These are phyloP conservation scores for Drosophila austrosaltans DNA, from an alignment of 2,888 invertebrate genomes.

Conservation along the genomic window DNA sequence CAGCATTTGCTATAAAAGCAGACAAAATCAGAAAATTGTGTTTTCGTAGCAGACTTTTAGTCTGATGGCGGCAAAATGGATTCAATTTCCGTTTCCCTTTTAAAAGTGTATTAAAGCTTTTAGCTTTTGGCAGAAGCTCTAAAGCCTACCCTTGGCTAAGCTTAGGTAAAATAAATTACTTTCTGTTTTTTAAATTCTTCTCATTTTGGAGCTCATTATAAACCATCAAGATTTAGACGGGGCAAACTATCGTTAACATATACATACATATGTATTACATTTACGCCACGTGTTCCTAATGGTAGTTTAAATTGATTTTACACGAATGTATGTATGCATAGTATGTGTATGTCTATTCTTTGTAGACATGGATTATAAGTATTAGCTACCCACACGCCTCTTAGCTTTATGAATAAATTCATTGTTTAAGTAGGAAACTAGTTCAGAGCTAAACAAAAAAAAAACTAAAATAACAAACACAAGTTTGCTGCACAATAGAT, in stretches of 20 bases:
- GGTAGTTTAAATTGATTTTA: neutral
- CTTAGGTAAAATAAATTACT: neutral
- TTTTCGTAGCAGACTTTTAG: slow-evolving; percentile 46
- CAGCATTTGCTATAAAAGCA: slow-evolving; percentile 70
- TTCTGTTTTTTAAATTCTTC: neutral
- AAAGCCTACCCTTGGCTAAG: slow-evolving; percentile 24
- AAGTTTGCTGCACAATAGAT: slow-evolving; percentile 62
- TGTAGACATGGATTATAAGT: neutral
- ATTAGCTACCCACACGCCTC: slow-evolving; percentile 8
- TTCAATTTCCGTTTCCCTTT: slow-evolving; percentile 48
- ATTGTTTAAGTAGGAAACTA: slow-evolving; percentile 57
- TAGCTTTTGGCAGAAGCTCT: slow-evolving; percentile 5
- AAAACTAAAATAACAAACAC: slow-evolving; percentile 19
- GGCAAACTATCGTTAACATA: neutral
- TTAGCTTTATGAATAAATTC: slow-evolving; percentile 6
- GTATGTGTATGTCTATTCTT: neutral
- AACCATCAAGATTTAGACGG: neutral
- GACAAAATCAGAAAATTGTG: neutral
- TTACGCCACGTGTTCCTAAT: slow-evolving; percentile 5
- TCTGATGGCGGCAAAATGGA: neutral
- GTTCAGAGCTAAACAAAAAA: slow-evolving; percentile 55
- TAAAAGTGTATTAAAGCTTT: neutral
- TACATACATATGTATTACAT: neutral
- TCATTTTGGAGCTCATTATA: neutral
- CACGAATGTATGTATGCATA: neutral